phyloP scores from a whole-genome alignment of 2,113 vertebrate genomes.

The Pogona vitticeps region DNA sequence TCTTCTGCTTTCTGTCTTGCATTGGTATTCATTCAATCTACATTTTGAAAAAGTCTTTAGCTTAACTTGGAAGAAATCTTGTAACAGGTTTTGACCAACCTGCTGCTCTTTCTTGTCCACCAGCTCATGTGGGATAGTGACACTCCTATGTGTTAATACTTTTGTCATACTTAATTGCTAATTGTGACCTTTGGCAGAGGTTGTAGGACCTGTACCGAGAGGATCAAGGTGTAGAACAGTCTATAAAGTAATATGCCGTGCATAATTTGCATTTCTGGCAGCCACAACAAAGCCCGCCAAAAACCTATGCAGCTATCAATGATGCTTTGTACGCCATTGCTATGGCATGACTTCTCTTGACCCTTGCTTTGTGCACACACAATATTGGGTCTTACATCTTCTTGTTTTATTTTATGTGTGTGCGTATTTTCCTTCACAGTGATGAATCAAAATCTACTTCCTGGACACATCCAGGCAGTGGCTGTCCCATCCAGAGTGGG shows the following conservation, averaged over 20 bases:
- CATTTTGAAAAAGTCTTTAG: neutral
- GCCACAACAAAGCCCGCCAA: neutral
- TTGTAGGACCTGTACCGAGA: rapidly evolving
- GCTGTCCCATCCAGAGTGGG: constrained; percentile 74
- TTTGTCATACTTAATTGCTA: rapidly evolving
- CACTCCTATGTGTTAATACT: neutral
- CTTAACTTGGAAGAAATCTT: neutral
- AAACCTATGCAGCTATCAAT: neutral
- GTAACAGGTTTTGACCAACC: neutral
- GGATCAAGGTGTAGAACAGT: rapidly evolving
- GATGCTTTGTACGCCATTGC: neutral
- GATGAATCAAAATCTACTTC: constrained; percentile 78
- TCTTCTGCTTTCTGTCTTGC: neutral
- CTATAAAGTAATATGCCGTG: neutral
- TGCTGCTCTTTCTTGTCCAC: neutral
- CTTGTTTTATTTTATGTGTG: neutral
- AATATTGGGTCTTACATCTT: no score
- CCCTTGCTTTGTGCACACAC: neutral
- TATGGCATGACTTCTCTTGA: neutral
- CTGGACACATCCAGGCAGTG: constrained; percentile 73
- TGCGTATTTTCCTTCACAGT: constrained; percentile 47
- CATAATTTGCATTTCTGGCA: neutral
- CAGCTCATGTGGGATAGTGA: neutral
- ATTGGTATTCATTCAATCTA: neutral
- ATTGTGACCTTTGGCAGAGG: neutral